Evolutionary conservation across 2,797 vertebrate species (phyloP).

Genomic region (Labeo calbasu): DNA sequence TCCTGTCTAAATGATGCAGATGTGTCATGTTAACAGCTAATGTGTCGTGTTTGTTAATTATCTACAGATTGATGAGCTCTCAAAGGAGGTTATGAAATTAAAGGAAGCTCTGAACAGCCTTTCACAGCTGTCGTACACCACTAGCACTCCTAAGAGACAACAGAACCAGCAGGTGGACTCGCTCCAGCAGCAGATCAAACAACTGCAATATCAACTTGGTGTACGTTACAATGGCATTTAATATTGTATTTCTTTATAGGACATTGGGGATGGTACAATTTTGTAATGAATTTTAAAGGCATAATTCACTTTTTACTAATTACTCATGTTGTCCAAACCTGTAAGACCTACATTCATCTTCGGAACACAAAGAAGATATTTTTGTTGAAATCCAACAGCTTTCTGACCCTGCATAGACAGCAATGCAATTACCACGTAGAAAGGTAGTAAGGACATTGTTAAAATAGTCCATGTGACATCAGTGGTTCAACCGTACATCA

Average conservation of each 20-base stretch:
- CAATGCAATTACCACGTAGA: no score
- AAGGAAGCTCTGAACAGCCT: conserved; percentile 97
- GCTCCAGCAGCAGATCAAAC: conserved; percentile 93
- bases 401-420: no score
- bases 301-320: no score
- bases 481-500: no score
- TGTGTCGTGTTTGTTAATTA: not conserved
- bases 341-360: no score
- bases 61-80: conserved; percentile 89
- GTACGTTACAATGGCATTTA: conserved; percentile 76
- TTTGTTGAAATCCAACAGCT: no score
- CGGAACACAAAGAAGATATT: no score
- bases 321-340: no score
- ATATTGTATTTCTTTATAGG: not conserved
- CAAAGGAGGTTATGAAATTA: conserved; percentile 91
- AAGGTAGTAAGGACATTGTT: no score
- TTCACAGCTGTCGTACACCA: conserved; percentile 92
- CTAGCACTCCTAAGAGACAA: conserved; percentile 84
- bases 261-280: no score
- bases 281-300: not conserved
- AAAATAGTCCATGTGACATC: no score
- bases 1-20: not conserved
- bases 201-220: conserved; percentile 90
- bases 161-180: conserved; percentile 92
- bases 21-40: not conserved